These are phyloP conservation scores for Vombatus ursinus DNA, from an alignment of 2,113 vertebrate genomes.

Conservation along the genomic window DNA sequence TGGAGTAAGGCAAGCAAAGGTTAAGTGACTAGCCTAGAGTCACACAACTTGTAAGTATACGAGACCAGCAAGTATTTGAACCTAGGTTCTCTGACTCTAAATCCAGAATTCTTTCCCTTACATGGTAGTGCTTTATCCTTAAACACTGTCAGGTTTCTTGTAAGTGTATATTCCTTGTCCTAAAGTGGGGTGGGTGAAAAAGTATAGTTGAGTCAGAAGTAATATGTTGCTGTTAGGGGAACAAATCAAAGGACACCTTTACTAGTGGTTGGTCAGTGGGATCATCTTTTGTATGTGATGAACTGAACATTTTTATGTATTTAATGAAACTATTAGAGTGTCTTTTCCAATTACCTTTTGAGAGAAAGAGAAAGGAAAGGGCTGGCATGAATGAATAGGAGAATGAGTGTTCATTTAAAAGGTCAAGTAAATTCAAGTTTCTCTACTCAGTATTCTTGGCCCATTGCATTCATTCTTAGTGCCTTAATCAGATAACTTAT, in stretches of 20 bases:
- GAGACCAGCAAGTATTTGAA: neutral
- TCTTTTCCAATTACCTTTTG: constrained; percentile 79
- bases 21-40: neutral
- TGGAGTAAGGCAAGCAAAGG: neutral
- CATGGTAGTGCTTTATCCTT: neutral
- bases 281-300: constrained; percentile 23
- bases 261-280: neutral
- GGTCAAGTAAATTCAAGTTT: constrained; percentile 76
- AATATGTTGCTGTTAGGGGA: neutral
- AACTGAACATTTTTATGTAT: constrained; percentile 31
- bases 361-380: constrained; percentile 52
- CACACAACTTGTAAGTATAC: neutral
- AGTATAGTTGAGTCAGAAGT: neutral
- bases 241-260: neutral
- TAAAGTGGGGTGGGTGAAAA: neutral
- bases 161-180: neutral
- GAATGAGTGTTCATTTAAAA: constrained; percentile 78
- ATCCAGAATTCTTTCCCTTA: neutral
- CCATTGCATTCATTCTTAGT: constrained; percentile 62
- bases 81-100: neutral
- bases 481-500: constrained; percentile 73
- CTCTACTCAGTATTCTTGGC: constrained; percentile 61
- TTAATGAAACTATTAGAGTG: constrained; percentile 77
- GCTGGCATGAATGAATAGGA: constrained; percentile 59
- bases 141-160: neutral